phyloP scores from a whole-genome alignment of 2,797 vertebrate species.

The Miichthys miiuy region DNA sequence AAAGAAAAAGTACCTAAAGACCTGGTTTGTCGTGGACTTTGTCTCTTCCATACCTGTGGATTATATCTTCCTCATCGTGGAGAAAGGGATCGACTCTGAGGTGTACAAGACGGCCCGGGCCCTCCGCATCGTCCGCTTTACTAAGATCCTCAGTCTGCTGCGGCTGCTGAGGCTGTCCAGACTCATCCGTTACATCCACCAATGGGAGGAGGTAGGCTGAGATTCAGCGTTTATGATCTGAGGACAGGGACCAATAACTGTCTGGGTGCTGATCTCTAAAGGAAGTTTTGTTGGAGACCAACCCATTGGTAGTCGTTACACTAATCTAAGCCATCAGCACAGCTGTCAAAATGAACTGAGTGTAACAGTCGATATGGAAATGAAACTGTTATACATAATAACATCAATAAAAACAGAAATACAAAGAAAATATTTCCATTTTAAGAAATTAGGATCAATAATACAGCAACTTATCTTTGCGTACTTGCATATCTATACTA shows the following conservation, averaged over 20 bases:
- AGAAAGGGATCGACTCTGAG: slow-evolving; percentile 97
- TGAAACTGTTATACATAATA: background rate
- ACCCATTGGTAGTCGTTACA: background rate
- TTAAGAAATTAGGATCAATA: no score
- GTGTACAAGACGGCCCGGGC: slow-evolving; percentile 97
- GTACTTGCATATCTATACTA: no score
- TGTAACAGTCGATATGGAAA: background rate
- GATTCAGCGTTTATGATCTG: slow-evolving; percentile 1
- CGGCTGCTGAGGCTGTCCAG: slow-evolving; percentile 93
- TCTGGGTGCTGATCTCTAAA: background rate
- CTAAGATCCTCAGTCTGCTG: slow-evolving; percentile 95
- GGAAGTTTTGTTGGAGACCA: background rate
- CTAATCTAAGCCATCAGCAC: background rate
- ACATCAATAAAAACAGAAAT: background rate
- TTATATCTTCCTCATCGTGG: slow-evolving; percentile 99
- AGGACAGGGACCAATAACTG: background rate
- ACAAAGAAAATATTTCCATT: no score
- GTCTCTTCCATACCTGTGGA: slow-evolving; percentile 99
- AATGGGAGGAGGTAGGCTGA: slow-evolving; percentile 94
- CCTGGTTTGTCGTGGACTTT: slow-evolving; percentile 98
- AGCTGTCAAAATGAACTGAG: background rate
- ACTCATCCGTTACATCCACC: slow-evolving; percentile 97
- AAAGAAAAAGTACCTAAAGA: slow-evolving; percentile 96
- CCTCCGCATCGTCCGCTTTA: slow-evolving; percentile 96
- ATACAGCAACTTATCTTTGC: no score